Evolutionary conservation across 2,797 vertebrate species (phyloP).

Genomic region (Simalia tracyae): DNA sequence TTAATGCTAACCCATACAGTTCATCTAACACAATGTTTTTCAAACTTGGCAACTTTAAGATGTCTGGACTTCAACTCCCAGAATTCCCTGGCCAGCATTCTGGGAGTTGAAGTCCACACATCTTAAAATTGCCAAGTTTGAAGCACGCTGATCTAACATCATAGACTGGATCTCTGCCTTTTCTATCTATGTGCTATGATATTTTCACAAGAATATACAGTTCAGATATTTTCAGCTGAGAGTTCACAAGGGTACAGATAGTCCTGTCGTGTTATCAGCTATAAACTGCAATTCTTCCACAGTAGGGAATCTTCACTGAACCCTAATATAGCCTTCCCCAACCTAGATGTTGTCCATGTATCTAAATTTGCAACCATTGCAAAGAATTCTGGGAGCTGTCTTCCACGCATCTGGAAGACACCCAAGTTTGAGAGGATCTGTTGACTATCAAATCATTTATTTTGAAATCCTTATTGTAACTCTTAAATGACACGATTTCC

Average conservation of each 20-base stretch:
- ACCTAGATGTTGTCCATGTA: neutral
- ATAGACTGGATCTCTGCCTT: conserved; percentile 19
- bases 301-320: neutral
- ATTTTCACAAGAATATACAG: conserved; percentile 11
- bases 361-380: neutral
- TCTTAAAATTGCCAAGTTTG: neutral
- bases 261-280: neutral
- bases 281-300: neutral
- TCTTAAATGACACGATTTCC: neutral
- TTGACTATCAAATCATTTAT: neutral
- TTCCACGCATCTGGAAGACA: neutral
- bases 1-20: neutral
- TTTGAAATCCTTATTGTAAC: neutral
- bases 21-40: neutral
- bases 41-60: neutral
- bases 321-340: neutral
- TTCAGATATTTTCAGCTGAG: neutral
- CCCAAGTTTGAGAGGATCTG: neutral
- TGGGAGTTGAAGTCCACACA: neutral
- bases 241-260: neutral
- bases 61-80: no score
- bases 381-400: neutral
- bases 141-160: no score
- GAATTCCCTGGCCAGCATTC: neutral
- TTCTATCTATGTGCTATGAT: neutral